A percentile compares a stretch with the other conserved stretches of the same genome.
Evolutionary conservation across 2,113 vertebrate genomes (phyloP).

Genomic region (Mesitornis unicolor): DNA sequence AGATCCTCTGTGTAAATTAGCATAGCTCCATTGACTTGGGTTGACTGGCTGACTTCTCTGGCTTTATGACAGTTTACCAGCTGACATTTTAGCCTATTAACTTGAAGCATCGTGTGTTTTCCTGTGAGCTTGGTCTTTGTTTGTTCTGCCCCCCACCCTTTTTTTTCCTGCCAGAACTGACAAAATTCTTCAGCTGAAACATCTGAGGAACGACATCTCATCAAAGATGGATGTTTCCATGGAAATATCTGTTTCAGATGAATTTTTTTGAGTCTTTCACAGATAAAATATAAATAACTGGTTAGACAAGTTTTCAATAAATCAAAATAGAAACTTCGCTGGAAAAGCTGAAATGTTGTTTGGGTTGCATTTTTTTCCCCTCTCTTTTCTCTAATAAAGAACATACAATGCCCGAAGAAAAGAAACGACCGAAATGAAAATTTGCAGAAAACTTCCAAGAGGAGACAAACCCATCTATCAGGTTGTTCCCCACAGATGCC

Average conservation of each 20-base stretch:
- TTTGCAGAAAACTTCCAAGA: neutral
- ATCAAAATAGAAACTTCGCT: slow-evolving; percentile 58
- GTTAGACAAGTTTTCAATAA: slow-evolving; percentile 55
- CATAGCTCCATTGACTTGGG: slow-evolving; percentile 36
- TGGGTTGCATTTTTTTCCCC: slow-evolving; percentile 41
- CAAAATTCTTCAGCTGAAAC: slow-evolving; percentile 63
- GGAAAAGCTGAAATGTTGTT: slow-evolving; percentile 34
- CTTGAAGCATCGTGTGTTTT: slow-evolving; percentile 39
- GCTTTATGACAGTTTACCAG: slow-evolving; percentile 47
- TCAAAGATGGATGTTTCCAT: slow-evolving; percentile 64
- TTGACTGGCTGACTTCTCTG: slow-evolving; percentile 38
- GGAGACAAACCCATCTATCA: neutral
- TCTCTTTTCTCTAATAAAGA: neutral
- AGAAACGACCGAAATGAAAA: neutral
- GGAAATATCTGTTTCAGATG: slow-evolving; percentile 55
- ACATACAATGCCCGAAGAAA: neutral
- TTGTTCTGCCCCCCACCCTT: neutral
- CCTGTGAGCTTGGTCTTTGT: slow-evolving; percentile 22
- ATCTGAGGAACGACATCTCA: slow-evolving; percentile 41
- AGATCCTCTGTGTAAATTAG: slow-evolving; percentile 57
- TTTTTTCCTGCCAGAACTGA: slow-evolving; percentile 34
- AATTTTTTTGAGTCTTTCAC: slow-evolving; percentile 40
- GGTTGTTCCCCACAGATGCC: neutral
- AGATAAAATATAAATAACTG: slow-evolving; percentile 64
- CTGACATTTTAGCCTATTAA: slow-evolving; percentile 57